Conservation (phyloP, 2,797 vertebrate species). For the Philypnodon macrostomus region DNA sequence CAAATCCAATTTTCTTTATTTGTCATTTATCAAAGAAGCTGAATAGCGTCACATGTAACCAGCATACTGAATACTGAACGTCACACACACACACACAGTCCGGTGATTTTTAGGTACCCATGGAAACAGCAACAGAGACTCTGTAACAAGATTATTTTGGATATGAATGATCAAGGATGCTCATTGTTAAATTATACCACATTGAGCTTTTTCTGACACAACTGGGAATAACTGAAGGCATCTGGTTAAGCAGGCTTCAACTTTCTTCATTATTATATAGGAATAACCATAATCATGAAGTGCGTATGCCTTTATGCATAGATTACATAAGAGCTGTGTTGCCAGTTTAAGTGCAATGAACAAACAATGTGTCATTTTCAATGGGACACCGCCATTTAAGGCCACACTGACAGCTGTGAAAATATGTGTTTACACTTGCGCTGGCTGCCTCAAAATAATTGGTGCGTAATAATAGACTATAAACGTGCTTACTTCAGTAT, state of each 20-base stretch:
- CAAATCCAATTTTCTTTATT: slow-evolving; percentile 44
- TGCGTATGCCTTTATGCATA: slow-evolving; percentile 24
- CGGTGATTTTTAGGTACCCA: slow-evolving; percentile 26
- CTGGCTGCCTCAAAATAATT: slow-evolving; percentile 18
- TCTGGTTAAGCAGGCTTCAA: slow-evolving; percentile 21
- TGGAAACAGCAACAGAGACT: slow-evolving; percentile 26
- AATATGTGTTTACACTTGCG: slow-evolving; percentile 16
- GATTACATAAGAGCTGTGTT: slow-evolving; percentile 22
- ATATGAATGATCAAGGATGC: slow-evolving; percentile 32
- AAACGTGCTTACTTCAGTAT: background rate
- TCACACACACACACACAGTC: slow-evolving; percentile 6
- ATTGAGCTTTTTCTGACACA: slow-evolving; percentile 24
- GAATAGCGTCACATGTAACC: slow-evolving; percentile 22
- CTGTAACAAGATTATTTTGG: slow-evolving; percentile 18
- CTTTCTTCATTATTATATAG: slow-evolving; percentile 8
- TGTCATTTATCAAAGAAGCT: slow-evolving; percentile 36
- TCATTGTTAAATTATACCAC: slow-evolving; percentile 24
- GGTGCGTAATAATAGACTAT: slow-evolving; percentile 7
- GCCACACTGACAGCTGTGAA: slow-evolving; percentile 21
- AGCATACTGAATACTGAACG: slow-evolving; percentile 26
- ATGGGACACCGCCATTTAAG: slow-evolving; percentile 23
- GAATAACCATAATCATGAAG: slow-evolving; percentile 8
- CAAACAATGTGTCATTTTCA: background rate
- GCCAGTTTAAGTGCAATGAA: slow-evolving; percentile 23
- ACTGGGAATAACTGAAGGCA: slow-evolving; percentile 26